These are phyloP conservation scores for Lithophane leautieri DNA, from an alignment of 2,888 invertebrate genomes.

Conservation along the genomic window DNA sequence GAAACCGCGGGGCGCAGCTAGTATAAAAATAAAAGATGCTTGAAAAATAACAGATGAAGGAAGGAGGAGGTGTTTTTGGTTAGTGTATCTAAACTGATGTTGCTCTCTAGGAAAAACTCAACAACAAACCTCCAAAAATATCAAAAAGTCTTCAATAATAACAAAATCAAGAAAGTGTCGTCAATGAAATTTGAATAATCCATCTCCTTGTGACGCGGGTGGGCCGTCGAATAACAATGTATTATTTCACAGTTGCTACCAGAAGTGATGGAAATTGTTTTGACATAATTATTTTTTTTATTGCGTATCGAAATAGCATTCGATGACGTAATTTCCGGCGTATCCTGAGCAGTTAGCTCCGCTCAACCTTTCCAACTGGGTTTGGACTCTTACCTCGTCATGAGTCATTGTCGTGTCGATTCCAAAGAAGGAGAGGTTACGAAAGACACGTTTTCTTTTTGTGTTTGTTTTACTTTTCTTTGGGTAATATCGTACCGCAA, in stretches of 20 bases:
- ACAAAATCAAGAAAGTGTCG: conserved; percentile 31
- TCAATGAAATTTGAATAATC: conserved; percentile 48
- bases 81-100: not conserved
- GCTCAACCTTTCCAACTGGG: not conserved
- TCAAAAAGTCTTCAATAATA: conserved; percentile 32
- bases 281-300: conserved; percentile 27
- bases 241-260: conserved; percentile 35
- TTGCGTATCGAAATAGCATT: not conserved
- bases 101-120: not conserved
- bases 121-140: conserved; percentile 31
- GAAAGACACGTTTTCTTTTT: not conserved
- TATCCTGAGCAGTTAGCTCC: not conserved
- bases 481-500: no score
- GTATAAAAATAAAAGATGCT: not conserved
- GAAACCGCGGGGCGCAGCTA: no score
- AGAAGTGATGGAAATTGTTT: conserved; percentile 28
- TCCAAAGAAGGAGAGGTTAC: not conserved
- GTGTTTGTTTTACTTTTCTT: no score
- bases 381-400: not conserved
- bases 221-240: conserved; percentile 19
- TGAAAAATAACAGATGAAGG: no score
- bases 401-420: not conserved
- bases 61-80: not conserved
- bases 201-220: conserved; percentile 20
- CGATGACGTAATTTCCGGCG: not conserved